A percentile compares a stretch with the other conserved stretches of the same genome.
These are phyloP conservation scores for Nothobranchius furzeri DNA, from an alignment of 2,113 vertebrate species.

Conservation along the genomic window DNA sequence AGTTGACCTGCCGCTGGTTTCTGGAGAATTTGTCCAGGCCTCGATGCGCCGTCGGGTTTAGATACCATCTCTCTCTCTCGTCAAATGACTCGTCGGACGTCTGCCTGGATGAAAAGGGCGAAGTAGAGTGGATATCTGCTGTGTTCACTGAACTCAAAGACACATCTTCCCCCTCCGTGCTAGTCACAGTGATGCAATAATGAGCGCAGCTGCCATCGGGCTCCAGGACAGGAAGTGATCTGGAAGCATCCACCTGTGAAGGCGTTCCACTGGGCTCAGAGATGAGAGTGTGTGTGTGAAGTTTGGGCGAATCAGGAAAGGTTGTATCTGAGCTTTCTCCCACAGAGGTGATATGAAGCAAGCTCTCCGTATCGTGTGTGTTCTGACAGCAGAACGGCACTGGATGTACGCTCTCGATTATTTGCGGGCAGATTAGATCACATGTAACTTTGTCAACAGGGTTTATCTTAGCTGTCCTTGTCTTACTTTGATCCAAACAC, in stretches of 20 bases:
- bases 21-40: conserved; percentile 19
- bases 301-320: neutral
- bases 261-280: neutral
- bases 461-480: conserved; percentile 22
- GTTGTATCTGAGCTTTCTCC: conserved; percentile 6
- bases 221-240: conserved; percentile 1
- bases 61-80: conserved; percentile 12
- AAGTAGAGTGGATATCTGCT: conserved; percentile 8
- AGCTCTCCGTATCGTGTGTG: neutral
- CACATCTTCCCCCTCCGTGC: conserved; percentile 57
- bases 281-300: neutral
- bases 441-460: conserved; percentile 43
- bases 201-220: conserved; percentile 1
- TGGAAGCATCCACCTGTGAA: neutral
- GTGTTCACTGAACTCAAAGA: conserved; percentile 13
- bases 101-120: neutral
- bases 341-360: conserved; percentile 5
- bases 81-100: conserved; percentile 4
- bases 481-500: conserved; percentile 17
- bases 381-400: conserved; percentile 45
- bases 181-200: conserved; percentile 71
- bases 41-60: conserved; percentile 42
- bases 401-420: conserved; percentile 56
- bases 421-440: conserved; percentile 68
- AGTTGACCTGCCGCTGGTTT: conserved; percentile 65